Evolutionary conservation across 2,797 vertebrate species (phyloP).

Genomic region (Petrocephalus sullivani): DNA sequence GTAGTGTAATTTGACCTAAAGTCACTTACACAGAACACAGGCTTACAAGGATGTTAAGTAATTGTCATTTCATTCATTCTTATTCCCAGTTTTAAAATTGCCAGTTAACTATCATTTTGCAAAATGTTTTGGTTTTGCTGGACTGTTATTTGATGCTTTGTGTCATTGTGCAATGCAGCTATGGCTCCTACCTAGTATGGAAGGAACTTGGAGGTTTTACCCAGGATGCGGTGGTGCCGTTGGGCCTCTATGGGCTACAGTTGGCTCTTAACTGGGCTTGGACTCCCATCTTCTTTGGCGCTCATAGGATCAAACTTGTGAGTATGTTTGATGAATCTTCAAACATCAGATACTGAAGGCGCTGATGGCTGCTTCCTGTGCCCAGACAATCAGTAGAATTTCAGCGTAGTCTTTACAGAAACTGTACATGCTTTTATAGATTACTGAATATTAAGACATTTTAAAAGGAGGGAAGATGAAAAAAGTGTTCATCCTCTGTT

Average conservation of each 20-base stretch:
- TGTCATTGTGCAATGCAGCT: conserved; percentile 56
- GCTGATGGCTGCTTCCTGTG: not conserved
- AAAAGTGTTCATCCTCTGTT: not conserved
- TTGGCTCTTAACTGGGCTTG: conserved; percentile 79
- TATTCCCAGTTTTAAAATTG: not conserved
- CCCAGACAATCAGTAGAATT: not conserved
- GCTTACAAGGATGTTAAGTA: not conserved
- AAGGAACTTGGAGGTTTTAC: conserved; percentile 77
- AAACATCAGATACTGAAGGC: not conserved
- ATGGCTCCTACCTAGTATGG: conserved; percentile 85
- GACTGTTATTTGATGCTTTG: not conserved
- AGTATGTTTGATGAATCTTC: not conserved
- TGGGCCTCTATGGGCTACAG: conserved; percentile 78
- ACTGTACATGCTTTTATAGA: not conserved
- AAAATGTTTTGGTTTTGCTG: not conserved
- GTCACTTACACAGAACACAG: not conserved
- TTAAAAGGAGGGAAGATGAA: not conserved
- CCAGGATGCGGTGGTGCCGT: conserved; percentile 66
- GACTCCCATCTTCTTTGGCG: conserved; percentile 76
- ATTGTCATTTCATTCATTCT: not conserved
- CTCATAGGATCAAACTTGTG: conserved; percentile 72
- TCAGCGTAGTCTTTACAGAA: not conserved
- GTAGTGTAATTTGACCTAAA: too few species aligned
- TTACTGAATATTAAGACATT: not conserved
- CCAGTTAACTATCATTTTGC: not conserved